Percentiles rank a stretch among this genome's conserved stretches.
Evolutionary conservation across 1,140 invertebrate genomes (phyloP).

Genomic region (Patella vulgata): DNA sequence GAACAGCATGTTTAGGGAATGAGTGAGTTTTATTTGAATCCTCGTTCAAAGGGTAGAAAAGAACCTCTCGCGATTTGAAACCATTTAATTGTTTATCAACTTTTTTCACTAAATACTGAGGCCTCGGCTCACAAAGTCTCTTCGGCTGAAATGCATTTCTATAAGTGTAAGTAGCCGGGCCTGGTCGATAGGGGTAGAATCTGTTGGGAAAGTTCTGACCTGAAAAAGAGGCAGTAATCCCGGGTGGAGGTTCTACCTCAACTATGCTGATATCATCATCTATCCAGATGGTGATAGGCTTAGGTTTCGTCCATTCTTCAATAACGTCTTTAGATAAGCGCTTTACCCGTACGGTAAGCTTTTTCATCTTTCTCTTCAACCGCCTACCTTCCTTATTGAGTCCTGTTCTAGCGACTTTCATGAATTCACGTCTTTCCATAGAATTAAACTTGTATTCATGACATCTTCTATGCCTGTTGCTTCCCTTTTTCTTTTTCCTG

Average conservation of each 20-base stretch:
- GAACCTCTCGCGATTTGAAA: background rate
- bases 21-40: background rate
- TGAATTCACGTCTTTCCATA: slow-evolving; percentile 36
- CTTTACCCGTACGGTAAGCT: slow-evolving; percentile 37
- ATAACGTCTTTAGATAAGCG: slow-evolving; percentile 38
- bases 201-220: no score
- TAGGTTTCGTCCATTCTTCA: slow-evolving; percentile 33
- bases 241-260: slow-evolving; percentile 15
- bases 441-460: slow-evolving; percentile 49
- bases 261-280: slow-evolving; percentile 38
- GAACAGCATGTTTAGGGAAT: background rate
- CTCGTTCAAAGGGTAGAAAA: slow-evolving; percentile 2
- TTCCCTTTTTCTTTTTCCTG: slow-evolving; percentile 37
- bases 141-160: no score
- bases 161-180: no score
- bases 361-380: slow-evolving; percentile 27
- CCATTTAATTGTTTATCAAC: slow-evolving; percentile 19
- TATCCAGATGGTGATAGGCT: slow-evolving; percentile 16
- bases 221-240: no score
- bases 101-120: slow-evolving; percentile 17
- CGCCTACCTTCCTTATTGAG: slow-evolving; percentile 35
- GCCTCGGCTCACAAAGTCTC: no score
- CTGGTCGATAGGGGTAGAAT: no score
- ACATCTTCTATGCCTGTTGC: slow-evolving; percentile 14
- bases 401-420: slow-evolving; percentile 41